phyloP scores from a whole-genome alignment of 2,797 vertebrate species.

The Dicrostonyx torquatus region DNA sequence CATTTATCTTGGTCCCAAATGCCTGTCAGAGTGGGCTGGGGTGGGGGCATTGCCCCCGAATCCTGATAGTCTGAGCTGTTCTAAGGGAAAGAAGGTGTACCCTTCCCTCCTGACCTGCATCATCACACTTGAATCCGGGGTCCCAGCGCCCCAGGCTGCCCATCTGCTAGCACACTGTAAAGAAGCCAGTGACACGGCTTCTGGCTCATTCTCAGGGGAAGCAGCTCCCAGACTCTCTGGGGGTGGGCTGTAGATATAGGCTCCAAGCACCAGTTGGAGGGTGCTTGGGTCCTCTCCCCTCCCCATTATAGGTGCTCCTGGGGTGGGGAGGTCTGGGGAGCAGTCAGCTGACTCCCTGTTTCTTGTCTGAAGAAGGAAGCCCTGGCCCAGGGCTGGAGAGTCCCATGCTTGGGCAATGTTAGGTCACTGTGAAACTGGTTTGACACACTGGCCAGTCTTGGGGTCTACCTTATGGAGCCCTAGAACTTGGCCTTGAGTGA shows the following conservation, averaged over 20 bases:
- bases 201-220: conserved; percentile 48
- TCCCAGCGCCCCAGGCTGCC: not conserved
- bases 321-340: not conserved
- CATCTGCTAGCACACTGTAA: not conserved
- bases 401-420: fast-evolving
- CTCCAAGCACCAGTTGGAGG: not conserved
- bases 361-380: not conserved
- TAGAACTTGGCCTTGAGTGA: not conserved
- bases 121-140: not conserved
- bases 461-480: not conserved
- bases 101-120: not conserved
- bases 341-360: not conserved
- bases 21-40: not conserved
- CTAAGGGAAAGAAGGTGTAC: not conserved
- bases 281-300: not conserved
- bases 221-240: not conserved
- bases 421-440: not conserved
- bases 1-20: not conserved
- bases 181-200: not conserved
- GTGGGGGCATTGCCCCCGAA: not conserved
- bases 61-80: not conserved
- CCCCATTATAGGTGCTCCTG: not conserved
- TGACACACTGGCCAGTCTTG: not conserved
- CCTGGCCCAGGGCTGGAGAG: not conserved
- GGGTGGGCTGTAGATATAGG: not conserved